phyloP scores from a whole-genome alignment of 53 echinoderm and acorn worm species.

The Astropecten irregularis region DNA sequence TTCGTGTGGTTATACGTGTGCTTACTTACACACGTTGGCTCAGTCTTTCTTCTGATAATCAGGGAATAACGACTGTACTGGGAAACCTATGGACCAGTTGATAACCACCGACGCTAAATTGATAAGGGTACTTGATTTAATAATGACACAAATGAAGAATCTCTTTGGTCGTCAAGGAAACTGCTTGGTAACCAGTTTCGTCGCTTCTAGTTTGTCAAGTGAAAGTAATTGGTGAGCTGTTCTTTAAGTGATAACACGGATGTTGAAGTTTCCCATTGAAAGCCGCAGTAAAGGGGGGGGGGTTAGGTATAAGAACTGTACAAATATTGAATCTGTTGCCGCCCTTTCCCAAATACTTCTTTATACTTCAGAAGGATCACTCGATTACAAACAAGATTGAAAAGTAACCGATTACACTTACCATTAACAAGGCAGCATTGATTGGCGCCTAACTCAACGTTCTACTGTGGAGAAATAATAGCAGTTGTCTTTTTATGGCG shows the following conservation, averaged over 20 bases:
- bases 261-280: no score
- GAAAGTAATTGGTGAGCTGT: neutral
- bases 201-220: neutral
- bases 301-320: no score
- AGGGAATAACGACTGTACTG: neutral
- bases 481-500: no score
- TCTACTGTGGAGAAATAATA: no score
- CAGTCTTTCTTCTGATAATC: neutral
- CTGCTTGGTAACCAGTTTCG: neutral
- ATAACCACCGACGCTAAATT: slow-evolving; percentile 2
- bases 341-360: no score
- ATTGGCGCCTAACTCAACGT: no score
- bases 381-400: no score
- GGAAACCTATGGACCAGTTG: slow-evolving; percentile 1
- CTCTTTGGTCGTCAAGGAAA: slow-evolving; percentile 4
- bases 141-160: slow-evolving; percentile 20
- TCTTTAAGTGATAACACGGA: slow-evolving; percentile 16
- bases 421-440: no score
- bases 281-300: no score
- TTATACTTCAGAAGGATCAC: no score
- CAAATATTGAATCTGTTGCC: no score
- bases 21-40: slow-evolving; percentile 11
- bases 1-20: slow-evolving; percentile 39
- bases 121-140: slow-evolving; percentile 35
- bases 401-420: no score